Evolutionary conservation across 2,113 vertebrate species (phyloP).

Genomic region (Myotis lucifugus): DNA sequence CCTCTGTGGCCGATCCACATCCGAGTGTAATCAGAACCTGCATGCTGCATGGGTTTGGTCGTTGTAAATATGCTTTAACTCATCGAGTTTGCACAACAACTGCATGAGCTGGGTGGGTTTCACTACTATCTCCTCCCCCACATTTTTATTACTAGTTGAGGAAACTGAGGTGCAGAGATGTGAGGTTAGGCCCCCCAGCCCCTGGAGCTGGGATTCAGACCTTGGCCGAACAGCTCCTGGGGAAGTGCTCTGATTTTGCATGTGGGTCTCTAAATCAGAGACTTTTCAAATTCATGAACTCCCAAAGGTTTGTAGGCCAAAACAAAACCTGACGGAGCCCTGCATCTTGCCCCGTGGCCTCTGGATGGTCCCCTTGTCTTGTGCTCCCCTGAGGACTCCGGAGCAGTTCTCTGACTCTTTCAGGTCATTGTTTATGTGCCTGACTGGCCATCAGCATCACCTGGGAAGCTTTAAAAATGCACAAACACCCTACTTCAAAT

Average conservation of each 20-base stretch:
- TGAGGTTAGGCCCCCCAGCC: not conserved
- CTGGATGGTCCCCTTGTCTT: not conserved
- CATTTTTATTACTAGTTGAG: not conserved
- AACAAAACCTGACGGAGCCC: not conserved
- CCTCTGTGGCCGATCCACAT: not conserved
- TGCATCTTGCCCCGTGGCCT: not conserved
- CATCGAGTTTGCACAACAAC: not conserved
- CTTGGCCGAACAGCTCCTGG: not conserved
- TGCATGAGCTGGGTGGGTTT: not conserved
- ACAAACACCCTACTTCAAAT: not conserved
- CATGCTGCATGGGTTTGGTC: accelerated
- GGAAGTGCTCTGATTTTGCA: not conserved
- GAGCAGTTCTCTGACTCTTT: not conserved
- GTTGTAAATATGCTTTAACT: not conserved
- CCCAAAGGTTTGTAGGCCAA: not conserved
- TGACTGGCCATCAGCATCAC: not conserved
- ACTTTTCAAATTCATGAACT: not conserved
- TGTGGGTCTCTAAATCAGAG: not conserved
- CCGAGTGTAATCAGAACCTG: not conserved
- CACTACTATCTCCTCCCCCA: not conserved
- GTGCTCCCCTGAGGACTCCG: not conserved
- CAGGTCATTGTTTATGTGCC: not conserved
- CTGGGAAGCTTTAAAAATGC: not conserved
- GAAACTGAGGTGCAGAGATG: not conserved
- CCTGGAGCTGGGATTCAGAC: not conserved